A percentile compares a stretch with the other conserved stretches of the same genome.
Conservation (phyloP, 1,140 invertebrate species). For the Meloidogyne floridensis region DNA sequence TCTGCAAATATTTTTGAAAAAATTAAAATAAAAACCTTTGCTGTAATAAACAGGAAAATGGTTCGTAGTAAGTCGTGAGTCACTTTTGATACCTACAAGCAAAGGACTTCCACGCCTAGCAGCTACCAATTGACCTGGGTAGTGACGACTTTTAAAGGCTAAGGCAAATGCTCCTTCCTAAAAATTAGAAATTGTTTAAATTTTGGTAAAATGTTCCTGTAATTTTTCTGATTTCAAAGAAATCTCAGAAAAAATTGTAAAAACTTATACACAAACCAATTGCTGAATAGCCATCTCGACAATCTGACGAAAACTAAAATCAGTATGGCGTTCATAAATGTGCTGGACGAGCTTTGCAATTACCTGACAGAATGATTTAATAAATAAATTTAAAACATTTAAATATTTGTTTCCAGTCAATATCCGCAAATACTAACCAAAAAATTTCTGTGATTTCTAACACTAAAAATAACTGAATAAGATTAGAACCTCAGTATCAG, state of each 20-base stretch:
- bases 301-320: conserved; percentile 86
- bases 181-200: too few species aligned
- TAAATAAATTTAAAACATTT: too few species aligned
- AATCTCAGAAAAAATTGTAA: background rate
- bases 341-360: conserved; percentile 96
- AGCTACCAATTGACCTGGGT: conserved; percentile 93
- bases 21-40: conserved; percentile 75
- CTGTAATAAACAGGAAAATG: conserved; percentile 97
- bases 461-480: too few species aligned
- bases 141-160: conserved; percentile 91
- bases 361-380: conserved; percentile 66
- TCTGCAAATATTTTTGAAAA: background rate
- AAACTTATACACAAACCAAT: conserved; percentile 73
- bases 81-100: conserved; percentile 94
- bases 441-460: too few species aligned
- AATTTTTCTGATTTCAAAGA: too few species aligned
- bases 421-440: too few species aligned
- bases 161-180: conserved; percentile 98
- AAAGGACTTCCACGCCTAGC: conserved; percentile 92
- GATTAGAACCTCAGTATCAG: conserved; percentile 81
- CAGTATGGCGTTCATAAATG: conserved; percentile 79
- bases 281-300: conserved; percentile 97
- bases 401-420: too few species aligned
- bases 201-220: too few species aligned
- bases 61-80: conserved; percentile 86